Percentiles rank a stretch among this genome's conserved stretches.
These are phyloP conservation scores for Volucella inflata DNA, from an alignment of 2,888 invertebrate species.

Conservation along the genomic window DNA sequence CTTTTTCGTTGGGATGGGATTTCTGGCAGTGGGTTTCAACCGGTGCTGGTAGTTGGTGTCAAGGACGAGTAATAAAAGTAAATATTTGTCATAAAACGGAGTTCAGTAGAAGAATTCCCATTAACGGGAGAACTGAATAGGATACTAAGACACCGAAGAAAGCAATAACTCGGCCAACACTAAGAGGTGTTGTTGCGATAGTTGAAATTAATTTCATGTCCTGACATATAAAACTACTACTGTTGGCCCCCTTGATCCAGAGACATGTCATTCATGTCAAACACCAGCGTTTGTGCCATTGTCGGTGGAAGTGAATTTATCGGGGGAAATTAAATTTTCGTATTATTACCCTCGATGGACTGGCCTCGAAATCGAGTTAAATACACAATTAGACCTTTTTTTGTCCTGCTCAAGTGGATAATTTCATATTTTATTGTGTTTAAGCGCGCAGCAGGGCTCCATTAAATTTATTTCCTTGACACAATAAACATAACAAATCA, in stretches of 20 bases:
- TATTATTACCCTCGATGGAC: constrained; percentile 62
- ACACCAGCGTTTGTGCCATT: neutral
- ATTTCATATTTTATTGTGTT: constrained; percentile 71
- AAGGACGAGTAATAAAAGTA: constrained; percentile 37
- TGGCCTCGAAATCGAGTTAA: constrained; percentile 22
- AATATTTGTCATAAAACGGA: constrained; percentile 49
- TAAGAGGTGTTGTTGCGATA: constrained; percentile 42
- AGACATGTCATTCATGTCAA: neutral
- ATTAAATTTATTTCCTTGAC: constrained; percentile 57
- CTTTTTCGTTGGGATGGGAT: constrained; percentile 6
- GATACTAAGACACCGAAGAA: too few species aligned
- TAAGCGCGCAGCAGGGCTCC: constrained; percentile 39
- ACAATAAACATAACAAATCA: constrained; percentile 68
- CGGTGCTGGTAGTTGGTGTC: neutral
- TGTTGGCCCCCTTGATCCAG: constrained; percentile 17
- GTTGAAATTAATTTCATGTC: constrained; percentile 59
- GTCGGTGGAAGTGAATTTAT: constrained; percentile 52
- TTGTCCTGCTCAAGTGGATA: constrained; percentile 57
- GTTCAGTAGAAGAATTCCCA: constrained; percentile 5
- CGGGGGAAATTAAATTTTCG: constrained; percentile 61
- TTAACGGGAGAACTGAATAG: neutral
- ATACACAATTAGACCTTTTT: constrained; percentile 55
- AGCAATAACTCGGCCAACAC: neutral
- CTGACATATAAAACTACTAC: constrained; percentile 52
- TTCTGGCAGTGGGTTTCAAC: too few species aligned